phyloP scores from a whole-genome alignment of 2,113 vertebrate species.

The Suricata suricatta region DNA sequence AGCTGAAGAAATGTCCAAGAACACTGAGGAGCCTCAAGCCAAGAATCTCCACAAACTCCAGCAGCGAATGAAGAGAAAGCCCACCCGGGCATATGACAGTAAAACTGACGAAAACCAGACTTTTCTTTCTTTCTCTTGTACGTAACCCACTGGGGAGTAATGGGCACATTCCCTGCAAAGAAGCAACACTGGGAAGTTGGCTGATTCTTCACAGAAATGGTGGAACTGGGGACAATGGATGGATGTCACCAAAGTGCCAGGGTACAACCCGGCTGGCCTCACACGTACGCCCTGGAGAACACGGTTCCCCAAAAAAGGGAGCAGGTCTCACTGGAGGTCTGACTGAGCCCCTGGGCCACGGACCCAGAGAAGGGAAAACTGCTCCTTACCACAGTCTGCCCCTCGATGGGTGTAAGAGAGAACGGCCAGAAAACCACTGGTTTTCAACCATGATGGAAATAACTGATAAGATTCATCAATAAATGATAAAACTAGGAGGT shows the following conservation, averaged over 20 bases:
- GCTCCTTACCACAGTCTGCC: background rate
- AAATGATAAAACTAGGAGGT: fast-evolving
- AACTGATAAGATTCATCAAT: background rate
- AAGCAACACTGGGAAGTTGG: background rate
- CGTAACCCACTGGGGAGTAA: background rate
- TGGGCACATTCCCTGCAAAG: background rate
- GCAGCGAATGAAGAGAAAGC: background rate
- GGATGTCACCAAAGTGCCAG: background rate
- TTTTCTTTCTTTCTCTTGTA: background rate
- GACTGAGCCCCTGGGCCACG: fast-evolving
- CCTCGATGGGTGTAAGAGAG: too few species aligned
- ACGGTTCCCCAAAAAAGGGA: background rate
- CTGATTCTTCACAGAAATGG: background rate
- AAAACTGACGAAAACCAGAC: background rate
- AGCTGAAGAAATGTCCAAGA: background rate
- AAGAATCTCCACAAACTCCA: background rate
- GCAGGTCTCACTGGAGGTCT: background rate
- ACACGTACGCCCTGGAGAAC: background rate
- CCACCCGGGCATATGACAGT: background rate
- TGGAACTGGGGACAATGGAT: background rate
- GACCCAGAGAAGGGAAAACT: background rate
- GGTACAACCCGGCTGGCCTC: background rate
- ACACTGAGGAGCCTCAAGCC: background rate
- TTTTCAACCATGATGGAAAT: background rate
- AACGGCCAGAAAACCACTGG: background rate